Evolutionary conservation across 2,888 invertebrate species (phyloP), one percentile per base, ranked within the genome.

Genomic region (Conops quadrifasciatus): DNA sequence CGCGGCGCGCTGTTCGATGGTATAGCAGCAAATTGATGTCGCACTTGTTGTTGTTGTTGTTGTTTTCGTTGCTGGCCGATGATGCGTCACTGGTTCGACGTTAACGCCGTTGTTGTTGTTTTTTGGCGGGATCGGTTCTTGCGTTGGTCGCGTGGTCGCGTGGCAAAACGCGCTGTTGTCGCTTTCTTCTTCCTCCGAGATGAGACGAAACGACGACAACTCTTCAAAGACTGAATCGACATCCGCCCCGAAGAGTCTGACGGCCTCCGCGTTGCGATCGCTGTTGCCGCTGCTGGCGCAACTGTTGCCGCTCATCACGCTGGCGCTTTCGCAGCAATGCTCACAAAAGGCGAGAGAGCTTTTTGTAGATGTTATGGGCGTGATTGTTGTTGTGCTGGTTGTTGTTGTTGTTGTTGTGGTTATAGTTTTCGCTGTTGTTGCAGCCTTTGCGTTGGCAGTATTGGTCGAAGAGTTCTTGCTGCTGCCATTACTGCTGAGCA

Each of bases 11-110:
- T 36, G 5, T 75, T 79, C 80, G 78, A 81, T 80, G 78, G 81
- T 80, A 81, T 82, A 83, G 80, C 83, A 84, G 80, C 84, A 84
- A 79, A 81, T 80, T 74, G 79, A 78, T 74, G 83, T 81, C 73
- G 84, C 4, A n/a, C 49, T n/a, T 26, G 45, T 26, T 13, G 36
- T 13, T 19, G 49, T 19, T 19, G 59, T 24, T 26, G 69, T 16
- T 9, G 59, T 24, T 26, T 60, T 16, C 7, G 59, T 26, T 73
- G 74, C 11, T 24, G 63, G 74, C 80, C 80, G 78, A 81, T 80
- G 79, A 81, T 81, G 81, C 82, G 83, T 80, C 83, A 84, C 80
- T 83, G 83, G 79, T 80, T 80, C 74, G 79, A 78, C 74, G 83
- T 81, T 73, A 83, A 21, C 26, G 47, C 24, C 49, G 24, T 47